Percentiles rank a stretch among this genome's conserved stretches.
Conservation (phyloP, 2,113 vertebrate species). For the Siniperca knerii region DNA sequence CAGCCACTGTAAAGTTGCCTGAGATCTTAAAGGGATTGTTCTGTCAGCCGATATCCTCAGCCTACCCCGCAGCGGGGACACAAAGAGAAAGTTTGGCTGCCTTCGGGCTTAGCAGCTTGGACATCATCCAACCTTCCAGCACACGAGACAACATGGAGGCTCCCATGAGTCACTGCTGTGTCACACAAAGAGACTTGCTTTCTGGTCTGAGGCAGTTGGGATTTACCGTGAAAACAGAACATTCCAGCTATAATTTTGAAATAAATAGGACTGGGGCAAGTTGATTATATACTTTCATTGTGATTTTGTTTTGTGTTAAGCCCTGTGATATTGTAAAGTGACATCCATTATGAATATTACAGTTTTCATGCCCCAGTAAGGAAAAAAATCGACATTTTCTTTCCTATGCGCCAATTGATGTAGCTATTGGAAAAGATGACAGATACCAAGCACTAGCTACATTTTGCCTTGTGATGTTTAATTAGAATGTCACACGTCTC, state of each 20-base stretch:
- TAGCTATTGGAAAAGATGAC: neutral
- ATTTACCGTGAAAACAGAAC: constrained; percentile 43
- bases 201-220: constrained; percentile 44
- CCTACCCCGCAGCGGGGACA: constrained; percentile 40
- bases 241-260: constrained; percentile 34
- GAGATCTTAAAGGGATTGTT: constrained; percentile 59
- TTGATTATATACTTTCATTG: neutral
- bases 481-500: neutral
- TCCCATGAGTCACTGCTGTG: constrained; percentile 67
- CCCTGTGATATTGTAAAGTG: neutral
- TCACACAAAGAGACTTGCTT: constrained; percentile 63
- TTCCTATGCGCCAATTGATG: neutral
- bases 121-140: constrained; percentile 68
- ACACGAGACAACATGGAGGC: constrained; percentile 59
- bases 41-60: constrained; percentile 56
- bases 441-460: neutral
- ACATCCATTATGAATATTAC: neutral
- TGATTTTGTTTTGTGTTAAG: constrained; percentile 16
- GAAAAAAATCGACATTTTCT: neutral
- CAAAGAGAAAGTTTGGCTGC: constrained; percentile 62
- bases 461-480: constrained; percentile 5
- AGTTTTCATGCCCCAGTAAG: neutral
- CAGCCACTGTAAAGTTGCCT: constrained; percentile 45
- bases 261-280: constrained; percentile 13
- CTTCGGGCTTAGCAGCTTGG: constrained; percentile 71